Base-by-base conservation (phyloP, 2,113 vertebrate genomes). In the Recurvirostra avosetta region DNA sequence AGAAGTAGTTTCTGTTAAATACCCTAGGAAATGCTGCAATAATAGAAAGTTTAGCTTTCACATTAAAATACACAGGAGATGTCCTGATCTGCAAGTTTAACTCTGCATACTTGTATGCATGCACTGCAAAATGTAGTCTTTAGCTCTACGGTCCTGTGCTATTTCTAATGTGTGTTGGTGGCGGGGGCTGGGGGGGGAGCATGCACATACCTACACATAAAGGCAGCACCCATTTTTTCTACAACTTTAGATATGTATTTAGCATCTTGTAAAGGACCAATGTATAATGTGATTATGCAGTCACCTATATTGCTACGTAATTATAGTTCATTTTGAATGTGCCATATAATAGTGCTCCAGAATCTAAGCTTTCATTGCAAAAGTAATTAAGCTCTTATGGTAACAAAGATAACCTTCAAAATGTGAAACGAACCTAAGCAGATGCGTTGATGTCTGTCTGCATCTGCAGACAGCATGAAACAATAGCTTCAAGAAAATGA, bases 391-490 rank as follows among this genome's bases (percentile, higher is more conserved):
- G 59, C 93, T 78, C 71, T 94, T 95, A 78, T 58, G 81, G 71
- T 91, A 95, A 61, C 47, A 86, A 88, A 96, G 96, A 96, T 97
- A 94, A 97, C 95, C 94, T 96, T 96, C 93, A 93, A 91, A 96
- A 95, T 82, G 90, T 94, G 78, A 94, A 67, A 93, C 74, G 91
- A 94, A 72, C 65, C 79, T 52, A 23, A 80, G 76, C 77, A 84
- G 89, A 92, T 87, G 80, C 11, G 12, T 53, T 78, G 84, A 90
- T 96, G 89, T 92, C 81, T 95, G 81, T 30, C 80, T 90, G 74
- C 67, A n/a, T 92, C 56, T 92, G 96, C 94, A 85, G 80, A 72
- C n/a, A 81, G 74, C 59, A 85, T 92, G 95, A 96, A 96, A 97
- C 73, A 43, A 71, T 76, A 95, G 84, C 92, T 94, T 66, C 38